Evolutionary conservation across 2,113 vertebrate species (phyloP).

Genomic region (Archocentrus centrarchus): DNA sequence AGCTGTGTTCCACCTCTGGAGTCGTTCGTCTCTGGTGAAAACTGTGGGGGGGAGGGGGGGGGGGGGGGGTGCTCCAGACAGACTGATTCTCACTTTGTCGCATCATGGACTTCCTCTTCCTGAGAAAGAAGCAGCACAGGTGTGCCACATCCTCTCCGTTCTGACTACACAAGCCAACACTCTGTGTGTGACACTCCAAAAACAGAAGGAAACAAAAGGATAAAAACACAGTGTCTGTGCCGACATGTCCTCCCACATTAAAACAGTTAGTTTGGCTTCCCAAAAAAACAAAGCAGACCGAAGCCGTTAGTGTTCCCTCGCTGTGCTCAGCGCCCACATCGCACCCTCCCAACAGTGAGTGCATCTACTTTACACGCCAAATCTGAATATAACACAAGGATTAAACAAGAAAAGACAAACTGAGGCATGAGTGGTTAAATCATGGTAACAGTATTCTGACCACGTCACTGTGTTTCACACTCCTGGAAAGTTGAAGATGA

Average conservation of each 20-base stretch:
- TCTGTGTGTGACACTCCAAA: background rate
- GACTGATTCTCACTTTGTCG: background rate
- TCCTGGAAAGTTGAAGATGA: constrained; percentile 24
- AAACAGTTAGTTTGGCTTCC: background rate
- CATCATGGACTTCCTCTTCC: background rate
- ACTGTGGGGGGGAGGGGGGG: too few relatives aligned
- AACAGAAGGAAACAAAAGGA: background rate
- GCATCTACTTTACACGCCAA: background rate
- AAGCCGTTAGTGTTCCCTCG: background rate
- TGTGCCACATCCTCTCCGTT: background rate
- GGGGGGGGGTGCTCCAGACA: background rate
- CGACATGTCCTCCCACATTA: background rate
- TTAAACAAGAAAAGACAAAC: background rate
- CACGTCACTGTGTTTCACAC: constrained; percentile 65
- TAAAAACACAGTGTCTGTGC: constrained; percentile 2
- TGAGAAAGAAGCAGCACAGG: background rate
- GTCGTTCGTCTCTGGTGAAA: too few relatives aligned
- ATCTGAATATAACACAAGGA: constrained; percentile 19
- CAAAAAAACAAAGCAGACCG: background rate
- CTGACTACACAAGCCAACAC: background rate
- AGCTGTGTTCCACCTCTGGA: too few relatives aligned
- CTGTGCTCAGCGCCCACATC: background rate
- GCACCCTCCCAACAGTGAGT: background rate
- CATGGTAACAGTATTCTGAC: constrained; percentile 42
- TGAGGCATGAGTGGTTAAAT: background rate